phyloP scores from a whole-genome alignment of 2,797 vertebrate genomes.

The Simalia tracyae region DNA sequence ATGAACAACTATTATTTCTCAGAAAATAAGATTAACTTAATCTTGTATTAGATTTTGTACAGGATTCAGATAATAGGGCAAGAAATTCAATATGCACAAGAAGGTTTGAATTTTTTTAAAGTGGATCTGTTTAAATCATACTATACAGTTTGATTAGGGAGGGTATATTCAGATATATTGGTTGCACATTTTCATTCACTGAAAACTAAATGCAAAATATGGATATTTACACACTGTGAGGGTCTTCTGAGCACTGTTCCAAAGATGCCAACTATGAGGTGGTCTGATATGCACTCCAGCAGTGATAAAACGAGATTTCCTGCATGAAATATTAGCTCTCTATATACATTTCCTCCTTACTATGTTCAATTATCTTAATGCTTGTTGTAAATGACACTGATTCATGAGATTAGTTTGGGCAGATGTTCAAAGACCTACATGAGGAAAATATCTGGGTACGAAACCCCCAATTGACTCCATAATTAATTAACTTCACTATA shows the following conservation, averaged over 20 bases:
- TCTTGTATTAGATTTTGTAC: not conserved
- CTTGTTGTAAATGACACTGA: slow-evolving; percentile 46
- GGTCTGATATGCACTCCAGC: slow-evolving; percentile 16
- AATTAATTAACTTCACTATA: slow-evolving; percentile 67
- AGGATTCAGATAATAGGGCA: not conserved
- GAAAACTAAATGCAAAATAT: slow-evolving; percentile 22
- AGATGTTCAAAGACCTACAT: slow-evolving; percentile 58
- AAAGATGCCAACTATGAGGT: slow-evolving; percentile 19
- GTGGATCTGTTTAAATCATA: not conserved
- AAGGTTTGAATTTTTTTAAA: not conserved
- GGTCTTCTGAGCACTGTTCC: not conserved
- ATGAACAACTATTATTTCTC: not conserved
- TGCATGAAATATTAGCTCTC: slow-evolving; percentile 38
- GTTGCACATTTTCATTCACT: not conserved
- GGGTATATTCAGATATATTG: not conserved
- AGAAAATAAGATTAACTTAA: not conserved
- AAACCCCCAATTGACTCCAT: slow-evolving; percentile 45
- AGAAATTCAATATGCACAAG: not conserved
- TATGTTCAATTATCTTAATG: slow-evolving; percentile 53
- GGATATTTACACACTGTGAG: not conserved
- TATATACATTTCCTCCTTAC: slow-evolving; percentile 50
- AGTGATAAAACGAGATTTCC: slow-evolving; percentile 27
- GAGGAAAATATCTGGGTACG: slow-evolving; percentile 50
- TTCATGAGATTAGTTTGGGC: slow-evolving; percentile 47
- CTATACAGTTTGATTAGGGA: not conserved